Base-by-base conservation (phyloP, 2,888 invertebrate genomes). In the Diarsia brunnea region DNA sequence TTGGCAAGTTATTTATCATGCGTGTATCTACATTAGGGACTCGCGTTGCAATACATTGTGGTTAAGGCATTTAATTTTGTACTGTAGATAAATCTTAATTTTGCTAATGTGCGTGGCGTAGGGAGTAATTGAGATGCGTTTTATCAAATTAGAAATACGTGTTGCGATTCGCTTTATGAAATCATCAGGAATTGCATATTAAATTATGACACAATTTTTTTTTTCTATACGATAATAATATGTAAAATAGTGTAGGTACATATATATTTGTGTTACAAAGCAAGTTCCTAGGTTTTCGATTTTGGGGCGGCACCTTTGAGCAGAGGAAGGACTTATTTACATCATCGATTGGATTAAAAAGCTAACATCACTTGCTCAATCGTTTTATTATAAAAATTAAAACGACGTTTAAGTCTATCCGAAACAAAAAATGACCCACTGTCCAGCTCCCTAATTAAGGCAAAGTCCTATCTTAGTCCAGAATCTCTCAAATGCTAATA, bases 11-110 rank as follows among this genome's bases (percentile, higher is more conserved):
- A 94, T 95, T 94, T 95, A 95, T 95, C 95, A 95, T 94, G 92
- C 91, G 92, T 91, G 91, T 91, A 89, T 88, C 88, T 89, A 85
- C 89, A 86, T 89, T 92, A 92, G 94, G 95, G 94, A 93, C 90
- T 92, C 90, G 90, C 89, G 89, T 89, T 91, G 93, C 93, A 92
- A 94, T 94, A 95, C 92, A 94, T 93, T 94, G 95, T 87, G 95
- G 95, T 95, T 93, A 94, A 93, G 92, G 91, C 95, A 93, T 95
- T 95, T 96, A 95, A 95, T 96, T 94, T 95, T 93, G 92, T 91
- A 89, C 90, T 86, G 91, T 60, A 78, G 76, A 89, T 95, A 93
- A 94, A 95, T 95, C 93, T 93, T 92, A 91, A 94, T 95, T 94
- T 94, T 90, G 90, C 90, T 92, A 92, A 93, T 92, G 90, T 91